Evolutionary conservation across 2,888 invertebrate genomes (phyloP).

Genomic region (Heliconius cydno): DNA sequence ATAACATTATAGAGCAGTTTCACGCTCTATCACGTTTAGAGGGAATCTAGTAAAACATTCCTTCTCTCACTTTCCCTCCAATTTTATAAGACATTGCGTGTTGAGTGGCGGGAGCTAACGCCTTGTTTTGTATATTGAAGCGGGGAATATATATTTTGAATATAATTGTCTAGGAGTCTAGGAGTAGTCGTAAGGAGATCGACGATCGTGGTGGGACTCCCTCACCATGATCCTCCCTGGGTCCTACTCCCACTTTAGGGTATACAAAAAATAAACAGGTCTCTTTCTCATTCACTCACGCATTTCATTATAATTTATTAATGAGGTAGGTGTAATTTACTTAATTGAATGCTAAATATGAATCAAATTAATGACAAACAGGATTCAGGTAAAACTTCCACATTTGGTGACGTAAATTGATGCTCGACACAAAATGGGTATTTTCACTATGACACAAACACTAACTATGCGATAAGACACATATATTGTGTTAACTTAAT

Average conservation of each 20-base stretch:
- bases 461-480: neutral
- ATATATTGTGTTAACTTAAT: neutral
- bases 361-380: neutral
- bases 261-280: no score
- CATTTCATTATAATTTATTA: neutral
- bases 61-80: neutral
- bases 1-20: neutral
- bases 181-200: no score
- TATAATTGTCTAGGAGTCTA: neutral
- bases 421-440: neutral
- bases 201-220: no score
- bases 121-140: neutral
- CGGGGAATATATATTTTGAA: no score
- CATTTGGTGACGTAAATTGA: neutral
- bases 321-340: neutral
- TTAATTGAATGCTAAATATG: neutral
- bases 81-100: neutral
- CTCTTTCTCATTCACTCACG: no score
- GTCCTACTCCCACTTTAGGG: no score
- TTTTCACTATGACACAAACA: neutral
- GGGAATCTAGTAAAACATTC: constrained; percentile 17
- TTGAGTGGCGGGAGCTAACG: neutral
- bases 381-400: neutral
- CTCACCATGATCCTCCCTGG: no score
- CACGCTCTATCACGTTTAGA: neutral